A percentile compares a stretch with the other conserved stretches of the same genome.
These are phyloP conservation scores for Drosophila greeni DNA, from an alignment of 2,888 invertebrate species.

Conservation along the genomic window DNA sequence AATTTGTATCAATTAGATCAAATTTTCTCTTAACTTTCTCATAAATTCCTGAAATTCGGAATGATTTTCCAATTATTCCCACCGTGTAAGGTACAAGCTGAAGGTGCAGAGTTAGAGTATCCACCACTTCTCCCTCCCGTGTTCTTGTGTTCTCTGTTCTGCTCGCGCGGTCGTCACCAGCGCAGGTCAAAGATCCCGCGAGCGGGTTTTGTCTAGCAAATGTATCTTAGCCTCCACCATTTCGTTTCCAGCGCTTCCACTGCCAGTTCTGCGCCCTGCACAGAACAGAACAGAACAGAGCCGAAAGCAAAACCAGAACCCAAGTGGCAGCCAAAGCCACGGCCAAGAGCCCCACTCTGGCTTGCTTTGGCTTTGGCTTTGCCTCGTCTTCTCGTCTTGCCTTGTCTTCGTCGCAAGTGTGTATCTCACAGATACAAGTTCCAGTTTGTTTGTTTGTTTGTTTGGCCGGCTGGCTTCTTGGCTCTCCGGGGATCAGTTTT, in stretches of 20 bases:
- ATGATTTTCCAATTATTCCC: background rate
- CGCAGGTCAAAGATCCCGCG: slow-evolving; percentile 78
- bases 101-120: slow-evolving; percentile 35
- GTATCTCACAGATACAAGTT: slow-evolving; percentile 68
- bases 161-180: slow-evolving; percentile 67
- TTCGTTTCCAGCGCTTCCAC: slow-evolving; percentile 57
- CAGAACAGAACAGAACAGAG: slow-evolving; percentile 21
- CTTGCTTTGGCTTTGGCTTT: slow-evolving; percentile 12
- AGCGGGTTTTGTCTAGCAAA: slow-evolving; percentile 71
- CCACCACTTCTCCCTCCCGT: slow-evolving; percentile 20
- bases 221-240: slow-evolving; percentile 51
- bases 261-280: slow-evolving; percentile 55
- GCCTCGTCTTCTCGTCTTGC: slow-evolving; percentile 31
- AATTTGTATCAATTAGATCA: too few relatives aligned
- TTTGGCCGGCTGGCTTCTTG: slow-evolving; percentile 42
- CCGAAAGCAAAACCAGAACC: slow-evolving; percentile 39
- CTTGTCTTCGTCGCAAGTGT: slow-evolving; percentile 38
- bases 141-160: slow-evolving; percentile 44
- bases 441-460: slow-evolving; percentile 57
- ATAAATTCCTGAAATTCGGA: too few relatives aligned
- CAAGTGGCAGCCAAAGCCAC: slow-evolving; percentile 46
- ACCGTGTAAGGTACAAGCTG: slow-evolving; percentile 17
- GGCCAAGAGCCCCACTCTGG: slow-evolving; percentile 36
- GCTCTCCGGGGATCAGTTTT: slow-evolving; percentile 35
- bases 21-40: background rate